Evolutionary conservation across 2,888 invertebrate species (phyloP).

Genomic region (Melanophora roralis): DNA sequence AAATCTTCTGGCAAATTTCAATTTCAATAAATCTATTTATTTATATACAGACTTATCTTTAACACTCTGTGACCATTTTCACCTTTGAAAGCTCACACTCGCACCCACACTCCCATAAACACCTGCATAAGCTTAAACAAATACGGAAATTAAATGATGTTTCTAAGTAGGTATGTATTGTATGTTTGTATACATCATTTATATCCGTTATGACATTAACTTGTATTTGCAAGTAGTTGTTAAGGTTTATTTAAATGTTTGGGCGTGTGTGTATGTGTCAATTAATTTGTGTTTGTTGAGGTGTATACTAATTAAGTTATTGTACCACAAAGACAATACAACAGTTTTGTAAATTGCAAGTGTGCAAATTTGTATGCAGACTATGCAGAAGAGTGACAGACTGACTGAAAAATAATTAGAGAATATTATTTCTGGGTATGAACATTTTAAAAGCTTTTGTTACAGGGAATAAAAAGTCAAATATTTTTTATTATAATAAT

Average conservation of each 20-base stretch:
- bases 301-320: conserved; percentile 55
- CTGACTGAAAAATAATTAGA: background rate
- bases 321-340: conserved; percentile 47
- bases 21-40: conserved; percentile 49
- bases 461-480: no score
- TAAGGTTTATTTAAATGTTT: background rate
- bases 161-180: no score
- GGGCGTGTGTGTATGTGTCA: background rate
- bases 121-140: background rate
- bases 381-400: background rate
- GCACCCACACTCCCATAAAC: background rate
- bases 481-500: no score
- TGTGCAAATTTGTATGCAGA: conserved; percentile 14
- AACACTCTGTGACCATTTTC: conserved; percentile 29
- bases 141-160: background rate
- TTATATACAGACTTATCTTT: conserved; percentile 36
- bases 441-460: no score
- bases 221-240: background rate
- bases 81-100: background rate
- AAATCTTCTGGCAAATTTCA: conserved; percentile 8
- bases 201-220: conserved; percentile 17
- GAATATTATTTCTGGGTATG: no score
- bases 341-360: conserved; percentile 33
- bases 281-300: conserved; percentile 1
- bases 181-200: background rate